Base-by-base conservation (phyloP, 2,113 vertebrate genomes). In the Serilophus lunatus region DNA sequence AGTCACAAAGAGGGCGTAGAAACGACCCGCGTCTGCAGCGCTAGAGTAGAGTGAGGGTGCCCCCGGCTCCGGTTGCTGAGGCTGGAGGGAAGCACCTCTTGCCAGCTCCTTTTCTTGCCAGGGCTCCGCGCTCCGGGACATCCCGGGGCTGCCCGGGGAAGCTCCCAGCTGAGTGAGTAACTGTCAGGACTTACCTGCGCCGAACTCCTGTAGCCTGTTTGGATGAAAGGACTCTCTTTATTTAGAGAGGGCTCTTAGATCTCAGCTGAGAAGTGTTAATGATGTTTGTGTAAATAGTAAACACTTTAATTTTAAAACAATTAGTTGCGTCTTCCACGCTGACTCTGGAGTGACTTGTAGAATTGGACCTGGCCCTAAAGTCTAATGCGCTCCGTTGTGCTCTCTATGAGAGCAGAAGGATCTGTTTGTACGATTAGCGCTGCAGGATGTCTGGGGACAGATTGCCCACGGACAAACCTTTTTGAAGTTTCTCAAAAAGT, bases 11-110 rank as follows among this genome's bases (percentile, higher is more conserved):
- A 22, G 24, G 6, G 10, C 5, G 0, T 3, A 15, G 49, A 26
- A 49, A 12, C 14, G 10, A 3, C 8, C 16, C 1, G 11, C 7
- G 13, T 24, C 54, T 3, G 6, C 49, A 5, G 72, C 1, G 81
- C 18, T 7, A 61, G 45, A 31, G 1, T 19, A 3, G 61, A 4
- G 12, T 23, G 56, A 18, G 40, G 28, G 8, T 14, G 29, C 38
- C 29, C 18, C 22, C 33, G 25, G 23, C 7, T 40, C 6, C 22
- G 2, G 35, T 1, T 17, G 1, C 0, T 14, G 8, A 14, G 18
- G 33, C 47, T 13, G 8, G 44, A 5, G 65, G 33, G 40, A 35
- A 50, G 66, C 1, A 29, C 42, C 4, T 3, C 29, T 44, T 33
- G 4, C 12, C 24, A 17, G 81, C 5, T 28, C 2, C 28, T 68